Conservation (phyloP, 2,888 invertebrate genomes). For the Thymelicus acteon region DNA sequence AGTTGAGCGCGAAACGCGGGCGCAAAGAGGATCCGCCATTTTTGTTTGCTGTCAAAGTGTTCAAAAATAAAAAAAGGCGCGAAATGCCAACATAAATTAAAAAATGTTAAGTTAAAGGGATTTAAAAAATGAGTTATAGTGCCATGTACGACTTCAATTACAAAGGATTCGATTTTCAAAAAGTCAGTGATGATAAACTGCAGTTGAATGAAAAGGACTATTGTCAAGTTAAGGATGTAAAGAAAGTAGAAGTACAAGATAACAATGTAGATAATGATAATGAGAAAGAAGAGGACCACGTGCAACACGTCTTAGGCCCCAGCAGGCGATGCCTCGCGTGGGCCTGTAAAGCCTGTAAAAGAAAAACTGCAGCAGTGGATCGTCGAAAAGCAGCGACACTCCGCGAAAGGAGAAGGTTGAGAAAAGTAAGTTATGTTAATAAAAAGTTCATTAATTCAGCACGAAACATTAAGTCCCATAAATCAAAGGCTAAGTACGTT, state of each 20-base stretch:
- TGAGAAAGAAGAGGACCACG: conserved; percentile 65
- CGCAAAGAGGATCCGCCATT: conserved; percentile 44
- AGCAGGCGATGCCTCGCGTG: conserved; percentile 94
- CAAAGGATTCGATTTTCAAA: conserved; percentile 57
- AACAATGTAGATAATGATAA: conserved; percentile 49
- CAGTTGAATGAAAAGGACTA: conserved; percentile 47
- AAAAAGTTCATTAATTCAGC: conserved; percentile 5
- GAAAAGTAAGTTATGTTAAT: conserved; percentile 89
- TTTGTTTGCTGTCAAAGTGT: conserved; percentile 52
- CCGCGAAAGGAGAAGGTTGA: conserved; percentile 94
- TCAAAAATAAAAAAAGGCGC: conserved; percentile 39
- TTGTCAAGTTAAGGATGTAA: conserved; percentile 59
- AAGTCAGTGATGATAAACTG: conserved; percentile 49
- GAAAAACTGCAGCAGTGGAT: conserved; percentile 97
- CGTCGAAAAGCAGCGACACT: conserved; percentile 98
- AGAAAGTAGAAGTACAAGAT: conserved; percentile 58
- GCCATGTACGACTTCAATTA: conserved; percentile 58
- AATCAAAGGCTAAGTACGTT: background rate
- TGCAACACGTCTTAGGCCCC: conserved; percentile 80
- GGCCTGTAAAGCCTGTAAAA: conserved; percentile 99
- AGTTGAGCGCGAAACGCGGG: conserved; percentile 42
- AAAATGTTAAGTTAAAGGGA: conserved; percentile 38
- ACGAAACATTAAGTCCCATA: background rate
- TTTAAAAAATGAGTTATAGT: conserved; percentile 65
- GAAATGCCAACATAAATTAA: conserved; percentile 30